Percentiles rank a stretch among this genome's conserved stretches.
These are phyloP conservation scores for Pseudomyrmex cubaensis DNA, from an alignment of 1,140 invertebrate genomes.

Conservation along the genomic window DNA sequence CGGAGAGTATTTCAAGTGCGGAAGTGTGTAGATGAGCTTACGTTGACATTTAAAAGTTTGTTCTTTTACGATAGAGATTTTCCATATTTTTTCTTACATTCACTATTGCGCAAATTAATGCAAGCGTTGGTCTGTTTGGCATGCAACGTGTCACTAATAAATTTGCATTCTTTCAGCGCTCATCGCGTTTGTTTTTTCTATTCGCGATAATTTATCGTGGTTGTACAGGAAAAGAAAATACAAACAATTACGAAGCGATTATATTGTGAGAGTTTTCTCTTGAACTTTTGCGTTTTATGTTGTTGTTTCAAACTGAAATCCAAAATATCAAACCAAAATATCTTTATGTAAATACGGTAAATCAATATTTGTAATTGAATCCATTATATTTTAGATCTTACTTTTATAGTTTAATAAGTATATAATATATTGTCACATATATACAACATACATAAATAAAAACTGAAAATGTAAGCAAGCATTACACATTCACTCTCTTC, in stretches of 20 bases:
- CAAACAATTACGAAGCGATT: slow-evolving; percentile 1
- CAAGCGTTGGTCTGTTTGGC: not conserved
- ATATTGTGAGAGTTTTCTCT: not conserved
- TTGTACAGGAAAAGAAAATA: not conserved
- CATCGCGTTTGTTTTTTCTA: slow-evolving; percentile 6
- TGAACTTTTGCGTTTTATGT: no score
- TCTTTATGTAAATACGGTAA: no score
- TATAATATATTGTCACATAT: no score
- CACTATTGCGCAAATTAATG: slow-evolving; percentile 11
- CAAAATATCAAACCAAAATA: no score
- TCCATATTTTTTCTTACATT: not conserved
- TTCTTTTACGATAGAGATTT: not conserved
- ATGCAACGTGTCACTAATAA: not conserved
- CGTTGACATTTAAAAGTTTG: not conserved
- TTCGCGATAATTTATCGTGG: slow-evolving; percentile 1
- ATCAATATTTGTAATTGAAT: no score
- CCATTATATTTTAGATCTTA: no score
- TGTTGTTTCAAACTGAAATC: no score
- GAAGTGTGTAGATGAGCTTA: not conserved
- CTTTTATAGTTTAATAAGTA: no score
- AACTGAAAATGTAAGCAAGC: no score
- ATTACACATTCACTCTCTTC: no score
- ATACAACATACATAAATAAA: no score
- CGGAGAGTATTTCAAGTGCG: not conserved
- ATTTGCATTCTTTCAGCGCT: not conserved